These are phyloP conservation scores for Catostylus mosaicus DNA, from an alignment of 30 jellyfish, hydroid and myxozoan genomes.

Conservation along the genomic window DNA sequence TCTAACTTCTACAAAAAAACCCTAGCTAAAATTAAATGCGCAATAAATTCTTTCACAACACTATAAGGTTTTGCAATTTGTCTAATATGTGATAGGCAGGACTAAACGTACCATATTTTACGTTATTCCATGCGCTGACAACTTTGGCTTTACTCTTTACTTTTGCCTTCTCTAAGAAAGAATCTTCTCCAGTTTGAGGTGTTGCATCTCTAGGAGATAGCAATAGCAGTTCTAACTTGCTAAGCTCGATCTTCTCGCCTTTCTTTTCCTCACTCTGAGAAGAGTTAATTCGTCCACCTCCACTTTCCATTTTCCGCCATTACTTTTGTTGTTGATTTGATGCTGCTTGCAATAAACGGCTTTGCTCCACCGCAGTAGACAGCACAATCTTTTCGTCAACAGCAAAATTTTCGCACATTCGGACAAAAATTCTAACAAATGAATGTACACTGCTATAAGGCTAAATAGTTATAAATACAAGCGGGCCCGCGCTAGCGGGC, in stretches of 20 bases:
- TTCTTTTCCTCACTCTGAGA: conserved; percentile 6
- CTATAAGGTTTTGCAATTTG: background rate
- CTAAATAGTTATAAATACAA: no score
- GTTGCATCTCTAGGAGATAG: conserved; percentile 17
- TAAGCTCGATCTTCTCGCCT: conserved; percentile 27
- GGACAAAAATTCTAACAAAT: no score
- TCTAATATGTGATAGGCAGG: background rate
- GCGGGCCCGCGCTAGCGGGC: no score
- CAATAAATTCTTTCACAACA: background rate
- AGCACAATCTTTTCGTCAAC: no score
- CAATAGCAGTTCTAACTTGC: conserved; percentile 37
- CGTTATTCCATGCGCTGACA: conserved; percentile 94
- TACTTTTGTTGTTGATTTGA: conserved; percentile 2
- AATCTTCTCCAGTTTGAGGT: conserved; percentile 32
- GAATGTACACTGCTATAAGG: no score
- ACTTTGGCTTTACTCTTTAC: conserved; percentile 55
- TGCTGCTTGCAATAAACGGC: background rate
- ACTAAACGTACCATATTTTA: conserved; percentile 83
- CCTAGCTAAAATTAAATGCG: no score
- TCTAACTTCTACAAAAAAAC: no score
- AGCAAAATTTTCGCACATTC: no score
- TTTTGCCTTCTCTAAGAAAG: conserved; percentile 52
- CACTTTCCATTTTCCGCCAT: conserved; percentile 41
- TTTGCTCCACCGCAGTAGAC: conserved; percentile 15
- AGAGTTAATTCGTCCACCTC: background rate